Percentiles rank a stretch among this genome's conserved stretches.
phyloP scores from a whole-genome alignment of 1,140 invertebrate species.

The Sminthurides bifidus region DNA sequence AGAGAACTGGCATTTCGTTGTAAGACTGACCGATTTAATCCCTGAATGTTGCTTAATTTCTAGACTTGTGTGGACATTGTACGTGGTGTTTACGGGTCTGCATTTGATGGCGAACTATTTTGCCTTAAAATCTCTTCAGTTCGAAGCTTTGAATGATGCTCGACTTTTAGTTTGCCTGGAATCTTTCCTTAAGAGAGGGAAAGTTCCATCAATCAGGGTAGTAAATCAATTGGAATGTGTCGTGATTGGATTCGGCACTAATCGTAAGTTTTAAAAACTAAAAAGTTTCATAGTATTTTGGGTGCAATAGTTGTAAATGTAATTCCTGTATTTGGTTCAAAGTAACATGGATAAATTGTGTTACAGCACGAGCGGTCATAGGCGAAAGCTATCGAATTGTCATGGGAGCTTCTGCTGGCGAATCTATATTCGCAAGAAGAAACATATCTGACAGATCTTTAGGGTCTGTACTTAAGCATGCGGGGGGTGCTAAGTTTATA shows the following conservation, averaged over 20 bases:
- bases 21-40: neutral
- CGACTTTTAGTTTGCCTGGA: conserved; percentile 55
- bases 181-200: conserved; percentile 44
- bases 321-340: no score
- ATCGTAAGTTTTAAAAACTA: conserved; percentile 33
- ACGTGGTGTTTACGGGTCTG: conserved; percentile 57
- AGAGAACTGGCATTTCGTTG: neutral
- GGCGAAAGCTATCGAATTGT: no score
- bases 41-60: conserved; percentile 28
- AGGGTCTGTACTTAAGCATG: no score
- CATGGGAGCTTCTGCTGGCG: no score
- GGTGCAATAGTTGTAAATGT: no score
- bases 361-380: no score
- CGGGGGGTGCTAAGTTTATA: conserved; percentile 41
- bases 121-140: conserved; percentile 59
- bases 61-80: conserved; percentile 55
- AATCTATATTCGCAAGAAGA: no score
- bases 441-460: no score
- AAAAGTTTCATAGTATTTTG: neutral
- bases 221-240: conserved; percentile 50
- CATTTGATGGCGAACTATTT: conserved; percentile 78
- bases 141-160: conserved; percentile 67
- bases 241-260: conserved; percentile 40
- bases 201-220: conserved; percentile 39
- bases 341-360: no score